Percentiles rank a stretch among this genome's conserved stretches.
Evolutionary conservation across 1,140 invertebrate species (phyloP).

Genomic region (Neodiprion lecontei): DNA sequence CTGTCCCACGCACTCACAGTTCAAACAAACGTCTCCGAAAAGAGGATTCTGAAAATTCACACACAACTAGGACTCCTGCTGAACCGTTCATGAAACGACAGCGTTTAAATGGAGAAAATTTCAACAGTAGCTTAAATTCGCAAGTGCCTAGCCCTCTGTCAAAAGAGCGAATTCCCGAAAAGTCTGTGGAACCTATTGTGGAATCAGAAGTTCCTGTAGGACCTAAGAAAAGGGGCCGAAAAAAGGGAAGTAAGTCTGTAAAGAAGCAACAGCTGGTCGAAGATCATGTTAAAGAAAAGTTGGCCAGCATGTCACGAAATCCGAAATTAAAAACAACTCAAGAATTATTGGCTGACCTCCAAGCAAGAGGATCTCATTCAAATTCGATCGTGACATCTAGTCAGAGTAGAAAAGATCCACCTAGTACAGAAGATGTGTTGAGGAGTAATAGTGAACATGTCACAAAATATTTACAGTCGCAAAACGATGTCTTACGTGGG

Average conservation of each 20-base stretch:
- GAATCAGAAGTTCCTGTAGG: constrained; percentile 43
- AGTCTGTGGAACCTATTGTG: constrained; percentile 22
- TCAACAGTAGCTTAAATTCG: constrained; percentile 49
- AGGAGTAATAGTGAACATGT: constrained; percentile 42
- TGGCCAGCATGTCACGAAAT: constrained; percentile 69
- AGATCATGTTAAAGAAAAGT: constrained; percentile 70
- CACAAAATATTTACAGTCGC: constrained; percentile 32
- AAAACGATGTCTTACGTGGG: constrained; percentile 39
- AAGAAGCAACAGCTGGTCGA: constrained; percentile 61
- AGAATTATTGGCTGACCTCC: constrained; percentile 79
- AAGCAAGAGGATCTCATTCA: constrained; percentile 65
- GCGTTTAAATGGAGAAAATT: constrained; percentile 57
- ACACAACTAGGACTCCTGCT: constrained; percentile 20
- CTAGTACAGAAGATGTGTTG: constrained; percentile 51
- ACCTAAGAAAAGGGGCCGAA: constrained; percentile 71
- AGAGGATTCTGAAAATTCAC: constrained; percentile 46
- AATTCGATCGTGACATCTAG: constrained; percentile 47
- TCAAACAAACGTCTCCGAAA: constrained; percentile 70
- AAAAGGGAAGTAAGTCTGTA: constrained; percentile 72
- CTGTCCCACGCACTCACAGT: constrained; percentile 68
- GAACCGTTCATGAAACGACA: constrained; percentile 46
- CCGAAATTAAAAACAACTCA: constrained; percentile 86
- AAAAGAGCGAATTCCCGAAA: constrained; percentile 11
- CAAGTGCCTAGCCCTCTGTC: constrained; percentile 59
- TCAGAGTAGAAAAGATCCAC: constrained; percentile 50